Base-by-base conservation (phyloP, 2,797 vertebrate genomes). In the Hephaestus fuliginosus region DNA sequence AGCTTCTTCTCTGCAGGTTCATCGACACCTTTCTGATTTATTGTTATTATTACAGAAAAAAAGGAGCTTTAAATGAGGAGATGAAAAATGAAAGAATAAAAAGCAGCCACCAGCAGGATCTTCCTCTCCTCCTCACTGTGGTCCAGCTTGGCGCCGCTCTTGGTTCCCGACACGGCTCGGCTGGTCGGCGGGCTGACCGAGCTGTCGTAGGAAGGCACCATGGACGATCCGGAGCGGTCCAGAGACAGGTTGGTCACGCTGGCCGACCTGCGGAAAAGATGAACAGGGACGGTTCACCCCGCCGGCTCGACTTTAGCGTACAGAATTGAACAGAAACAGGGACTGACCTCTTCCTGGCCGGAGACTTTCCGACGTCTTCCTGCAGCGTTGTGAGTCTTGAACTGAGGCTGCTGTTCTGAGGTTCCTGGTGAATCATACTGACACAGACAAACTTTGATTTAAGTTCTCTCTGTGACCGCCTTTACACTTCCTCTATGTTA, bases 51-150 rank as follows among this genome's bases (percentile, higher is more conserved):
- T 33, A 33, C 3, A 2, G 44, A 52, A 46, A 67, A 14, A 60
- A 57, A 43, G 22, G 11, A 0, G 3, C 36, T 53, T 55, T 18
- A 48, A n/a, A 81, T 7, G 44, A 48, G 28, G 11, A 46, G 7
- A 14, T 11, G 56, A 52, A 49, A 70, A n/a, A 36, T 51, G 18
- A 44, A 44, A 61, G 46, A 41, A 41, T 7, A 11, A 60, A 11
- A 60, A 61, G 3, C n/a, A 57, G 25, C 11, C 95, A 99, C 98
- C 97, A 99, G 94, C 44, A 99, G 96, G 88, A 99, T 98, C 94
- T 99, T 99, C 87, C 98, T 96, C 90, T 99, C 98, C 58, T 99
- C 98, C 86, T 99, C 98, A 0, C 92, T 97, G 87, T 97, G 94
- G 90, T 99, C 98, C 36, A 96, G 87, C 84, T 98, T 98, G 84